Percentiles rank a stretch among this genome's conserved stretches.
phyloP scores from a whole-genome alignment of 2,888 invertebrate genomes.

The Sycophila texana region DNA sequence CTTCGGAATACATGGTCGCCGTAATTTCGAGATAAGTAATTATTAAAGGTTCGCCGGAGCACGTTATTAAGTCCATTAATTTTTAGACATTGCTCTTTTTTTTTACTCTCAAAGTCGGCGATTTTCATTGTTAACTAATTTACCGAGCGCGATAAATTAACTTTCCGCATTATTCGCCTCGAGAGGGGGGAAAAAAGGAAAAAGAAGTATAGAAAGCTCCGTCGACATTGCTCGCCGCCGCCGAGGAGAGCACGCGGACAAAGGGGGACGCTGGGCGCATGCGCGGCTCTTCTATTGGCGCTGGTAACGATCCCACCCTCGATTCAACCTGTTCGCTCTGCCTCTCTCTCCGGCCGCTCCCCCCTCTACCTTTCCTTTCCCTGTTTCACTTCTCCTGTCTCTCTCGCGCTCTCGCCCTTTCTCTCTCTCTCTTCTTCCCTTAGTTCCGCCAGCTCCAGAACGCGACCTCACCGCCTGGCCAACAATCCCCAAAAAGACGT shows the following conservation, averaged over 20 bases:
- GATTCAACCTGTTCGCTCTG: constrained; percentile 62
- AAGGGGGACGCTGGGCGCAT: constrained; percentile 63
- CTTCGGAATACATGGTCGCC: too few species aligned
- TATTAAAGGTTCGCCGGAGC: too few species aligned
- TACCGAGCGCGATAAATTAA: too few species aligned
- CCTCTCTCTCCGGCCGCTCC: constrained; percentile 51
- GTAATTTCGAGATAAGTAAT: too few species aligned
- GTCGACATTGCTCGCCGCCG: constrained; percentile 42
- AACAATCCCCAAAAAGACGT: too few species aligned
- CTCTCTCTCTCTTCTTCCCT: background rate
- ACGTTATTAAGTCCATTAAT: too few species aligned
- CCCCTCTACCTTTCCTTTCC: constrained; percentile 10
- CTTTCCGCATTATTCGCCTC: too few species aligned
- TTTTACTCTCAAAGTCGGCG: too few species aligned
- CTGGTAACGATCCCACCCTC: constrained; percentile 72
- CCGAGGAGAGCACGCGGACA: constrained; percentile 25
- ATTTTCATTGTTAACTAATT: too few species aligned
- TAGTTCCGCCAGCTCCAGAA: constrained; percentile 11
- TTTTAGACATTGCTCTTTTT: too few species aligned
- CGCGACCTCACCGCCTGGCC: constrained; percentile 22
- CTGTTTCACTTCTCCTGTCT: constrained; percentile 2
- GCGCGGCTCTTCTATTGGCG: constrained; percentile 65
- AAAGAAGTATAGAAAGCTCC: constrained; percentile 9
- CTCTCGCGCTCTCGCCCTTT: background rate
- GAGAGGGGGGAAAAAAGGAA: background rate